Evolutionary conservation across 2,888 invertebrate species (phyloP).

Genomic region (Hymenopus coronatus): DNA sequence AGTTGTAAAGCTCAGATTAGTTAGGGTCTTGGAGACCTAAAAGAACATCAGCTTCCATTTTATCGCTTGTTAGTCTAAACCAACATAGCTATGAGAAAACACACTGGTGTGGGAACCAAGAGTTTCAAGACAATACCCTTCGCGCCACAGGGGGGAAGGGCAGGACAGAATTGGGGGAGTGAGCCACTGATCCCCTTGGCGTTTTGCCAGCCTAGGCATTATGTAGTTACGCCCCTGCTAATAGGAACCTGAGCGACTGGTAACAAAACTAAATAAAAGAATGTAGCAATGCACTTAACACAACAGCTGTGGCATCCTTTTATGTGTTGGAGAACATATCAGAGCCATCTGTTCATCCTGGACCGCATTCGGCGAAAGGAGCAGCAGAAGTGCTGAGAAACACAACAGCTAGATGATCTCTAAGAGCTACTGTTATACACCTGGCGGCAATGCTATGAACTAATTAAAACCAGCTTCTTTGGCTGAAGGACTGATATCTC

Average conservation of each 20-base stretch:
- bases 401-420: no score
- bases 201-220: not conserved
- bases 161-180: not conserved
- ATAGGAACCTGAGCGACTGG: not conserved
- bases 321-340: not conserved
- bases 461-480: no score
- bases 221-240: not conserved
- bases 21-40: no score
- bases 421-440: no score
- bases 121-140: not conserved
- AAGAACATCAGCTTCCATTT: no score
- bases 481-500: no score
- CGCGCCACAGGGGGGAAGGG: not conserved
- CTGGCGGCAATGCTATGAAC: no score
- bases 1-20: no score
- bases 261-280: not conserved
- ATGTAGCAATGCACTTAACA: not conserved
- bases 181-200: not conserved
- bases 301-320: not conserved
- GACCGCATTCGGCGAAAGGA: not conserved
- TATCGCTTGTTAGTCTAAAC: no score
- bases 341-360: not conserved
- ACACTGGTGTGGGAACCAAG: not conserved
- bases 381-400: not conserved
- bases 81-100: no score